Evolutionary conservation across 2,797 vertebrate genomes (phyloP), one percentile per base, ranked within the genome.

Genomic region (Cryptoprocta ferox): DNA sequence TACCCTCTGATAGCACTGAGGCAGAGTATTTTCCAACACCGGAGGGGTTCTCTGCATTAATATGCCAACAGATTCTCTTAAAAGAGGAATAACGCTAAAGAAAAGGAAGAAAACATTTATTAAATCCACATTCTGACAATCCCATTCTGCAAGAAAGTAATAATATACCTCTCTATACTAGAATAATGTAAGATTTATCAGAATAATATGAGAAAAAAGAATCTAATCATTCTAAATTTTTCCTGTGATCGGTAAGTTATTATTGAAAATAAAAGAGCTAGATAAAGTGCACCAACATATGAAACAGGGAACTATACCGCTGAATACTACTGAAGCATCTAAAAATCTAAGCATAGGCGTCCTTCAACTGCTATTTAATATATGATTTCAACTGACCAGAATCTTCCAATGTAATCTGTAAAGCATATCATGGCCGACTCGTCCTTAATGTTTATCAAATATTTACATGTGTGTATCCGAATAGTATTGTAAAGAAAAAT

Each of bases 31-130:
- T 98, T 99, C 99, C 97, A 99, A 98, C 0, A 99, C 94, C 0
- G 99, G 99, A 61, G 99, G 99, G 15, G 99, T 99, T 91, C 99
- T 99, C 98, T 99, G 99, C 99, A 99, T 99, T 98, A 99, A 98
- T 98, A 99, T 99, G 70, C 99, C 99, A 82, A 99, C 99, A 75
- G 99, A 99, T 92, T 99, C 99, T 98, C 96, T 99, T 96, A 99
- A 98, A 97, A 99, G 98, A 11, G 99, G 99, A 97, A 99, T 99
- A 97, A 99, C 99, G 90, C 99, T 99, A 98, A 56, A 97, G 83
- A 80, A 89, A 98, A 97, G 24, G 42, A 97, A 97, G 63, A 97
- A 70, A 84, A 42, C 70, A 70, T 59, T 81, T 84, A 68, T 66
- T 95, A 94, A 86, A 94, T 68, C 2, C 24, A 70, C 5, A 68